Base-by-base conservation (phyloP, 2,113 vertebrate genomes). In the Sapayoa aenigma region DNA sequence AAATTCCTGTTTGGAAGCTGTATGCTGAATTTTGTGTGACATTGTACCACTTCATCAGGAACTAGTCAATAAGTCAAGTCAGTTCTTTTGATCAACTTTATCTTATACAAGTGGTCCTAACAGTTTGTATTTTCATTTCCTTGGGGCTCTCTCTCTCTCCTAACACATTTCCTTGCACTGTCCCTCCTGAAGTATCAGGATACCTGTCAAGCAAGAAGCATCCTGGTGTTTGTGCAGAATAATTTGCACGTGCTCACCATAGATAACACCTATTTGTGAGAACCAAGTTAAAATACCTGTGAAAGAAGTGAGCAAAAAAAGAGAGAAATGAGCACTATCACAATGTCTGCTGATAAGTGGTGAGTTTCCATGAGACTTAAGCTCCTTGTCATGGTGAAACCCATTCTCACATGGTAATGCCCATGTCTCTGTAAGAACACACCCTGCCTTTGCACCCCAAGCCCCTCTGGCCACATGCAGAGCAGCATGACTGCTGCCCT, bases 321-420 rank as follows among this genome's bases (percentile, higher is more conserved):
- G 5, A 68, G 5, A 74, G 9, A 66, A 60, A 37, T 52, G 1
- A 56, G 20, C 12, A 17, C 5, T 55, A 50, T 41, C 47, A 52
- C 16, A 25, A 84, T 60, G 23, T n/a, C 58, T 72, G 22, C 33
- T 65, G 30, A 3, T 31, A 62, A 46, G 17, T 33, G 24, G 39
- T 44, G 58, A 49, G 19, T 11, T 65, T 62, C 18, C 33, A 9
- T 15, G 25, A 49, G 8, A 86, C 10, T 52, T 59, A 75, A 63
- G 39, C 19, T 72, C 17, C 11, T 71, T n/a, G 23, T 37, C 10
- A 5, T 11, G 18, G 24, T 72, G 52, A 68, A 60, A 42, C 30
- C 14, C 42, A 46, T 30, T 23, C 21, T 16, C 69, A 50, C 0
- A 0, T 47, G 12, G 12, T 28, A 68, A 13, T 11, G 23, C 7